Evolutionary conservation across 2,113 vertebrate genomes (phyloP), one percentile per base, ranked within the genome.

Genomic region (Ophiodon elongatus): DNA sequence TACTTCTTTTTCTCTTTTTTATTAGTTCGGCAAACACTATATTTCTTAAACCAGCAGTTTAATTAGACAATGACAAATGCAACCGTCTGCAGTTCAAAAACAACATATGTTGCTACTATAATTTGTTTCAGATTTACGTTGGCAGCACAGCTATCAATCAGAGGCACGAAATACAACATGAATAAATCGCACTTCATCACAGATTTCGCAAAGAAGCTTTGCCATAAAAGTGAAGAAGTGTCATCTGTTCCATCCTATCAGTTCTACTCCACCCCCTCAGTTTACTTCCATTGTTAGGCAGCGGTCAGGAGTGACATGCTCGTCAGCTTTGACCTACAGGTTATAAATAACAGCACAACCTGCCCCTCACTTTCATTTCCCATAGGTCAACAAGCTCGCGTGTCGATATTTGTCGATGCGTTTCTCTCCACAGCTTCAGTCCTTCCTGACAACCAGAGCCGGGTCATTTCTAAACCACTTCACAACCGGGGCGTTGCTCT

Each of bases 311-410:
- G 71, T 76, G 52, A 52, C 59, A 27, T 23, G 60, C 66, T 76
- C 37, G 45, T 54, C 83, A 71, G 17, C 59, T 72, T 33, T 89
- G 81, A 91, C 76, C 81, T 82, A 74, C 57, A 79, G 47, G 74
- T 83, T 88, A 87, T 77, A 82, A 83, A 84, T 78, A 84, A 75
- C 85, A 78, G 37, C 9, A 59, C 25, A 84, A 68, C 31, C 25
- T 43, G 71, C 23, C 41, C 76, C n/a, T 69, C 33, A 2, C 76
- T 81, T 84, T 91, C 73, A 80, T 72, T 83, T 83, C 69, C 50
- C 57, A 29, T 67, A 68, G 77, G 86, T 83, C 73, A 90, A 74
- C 84, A 79, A 86, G 68, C 81, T 86, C 76, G 45, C 65, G 64
- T 0, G 15, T 41, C 62, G 37, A 39, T 39, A 39, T 39, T 7